These are phyloP conservation scores for Dastarcus helophoroides DNA, from an alignment of 2,888 invertebrate species.

Conservation along the genomic window DNA sequence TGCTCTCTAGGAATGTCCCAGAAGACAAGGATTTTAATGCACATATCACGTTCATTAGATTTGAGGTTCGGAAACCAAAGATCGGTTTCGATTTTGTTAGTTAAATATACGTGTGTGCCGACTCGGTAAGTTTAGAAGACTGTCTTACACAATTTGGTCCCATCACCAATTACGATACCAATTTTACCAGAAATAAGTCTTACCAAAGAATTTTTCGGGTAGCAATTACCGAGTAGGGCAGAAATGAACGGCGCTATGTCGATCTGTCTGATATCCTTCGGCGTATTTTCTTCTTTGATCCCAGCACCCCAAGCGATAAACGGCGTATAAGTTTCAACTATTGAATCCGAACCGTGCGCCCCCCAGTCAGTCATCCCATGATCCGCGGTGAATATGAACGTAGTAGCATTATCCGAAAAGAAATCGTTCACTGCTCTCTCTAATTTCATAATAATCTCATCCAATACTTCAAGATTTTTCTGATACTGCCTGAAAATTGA, in stretches of 20 bases:
- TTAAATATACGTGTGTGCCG: too few species aligned
- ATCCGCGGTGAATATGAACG: constrained; percentile 87
- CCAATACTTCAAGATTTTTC: constrained; percentile 66
- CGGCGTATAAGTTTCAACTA: constrained; percentile 86
- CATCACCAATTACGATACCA: too few species aligned
- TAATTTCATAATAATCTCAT: constrained; percentile 58
- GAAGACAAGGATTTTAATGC: too few species aligned
- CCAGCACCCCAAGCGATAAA: constrained; percentile 93
- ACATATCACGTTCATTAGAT: too few species aligned
- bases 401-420: constrained; percentile 66
- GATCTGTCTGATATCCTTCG: constrained; percentile 72
- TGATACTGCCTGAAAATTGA: constrained; percentile 67
- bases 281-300: constrained; percentile 38
- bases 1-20: too few species aligned
- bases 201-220: constrained; percentile 79
- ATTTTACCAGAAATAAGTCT: too few species aligned
- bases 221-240: constrained; percentile 68
- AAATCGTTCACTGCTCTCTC: constrained; percentile 55
- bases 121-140: too few species aligned
- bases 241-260: constrained; percentile 87
- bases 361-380: constrained; percentile 99
- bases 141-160: too few species aligned
- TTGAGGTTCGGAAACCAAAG: too few species aligned
- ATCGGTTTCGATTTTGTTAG: too few species aligned
- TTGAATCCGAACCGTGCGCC: constrained; percentile 86